Conservation (phyloP, 2,888 invertebrate genomes). For the Coremacera marginata region DNA sequence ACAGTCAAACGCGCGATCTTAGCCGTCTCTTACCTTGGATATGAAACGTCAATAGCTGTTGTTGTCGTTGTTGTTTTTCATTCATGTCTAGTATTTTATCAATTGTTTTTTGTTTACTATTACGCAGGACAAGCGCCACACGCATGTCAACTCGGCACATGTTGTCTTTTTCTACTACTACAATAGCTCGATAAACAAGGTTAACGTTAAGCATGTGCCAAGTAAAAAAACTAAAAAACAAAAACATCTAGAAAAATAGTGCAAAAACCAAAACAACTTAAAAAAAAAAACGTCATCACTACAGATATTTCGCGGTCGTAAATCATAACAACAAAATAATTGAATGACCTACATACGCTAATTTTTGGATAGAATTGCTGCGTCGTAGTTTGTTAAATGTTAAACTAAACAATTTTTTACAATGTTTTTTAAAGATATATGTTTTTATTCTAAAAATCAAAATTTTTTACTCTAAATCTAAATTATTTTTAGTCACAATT, state of each 20-base stretch:
- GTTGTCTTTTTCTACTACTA: conserved; percentile 18
- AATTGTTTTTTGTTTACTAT: conserved; percentile 12
- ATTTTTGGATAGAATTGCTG: background rate
- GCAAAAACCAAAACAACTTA: background rate
- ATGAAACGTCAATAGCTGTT: conserved; percentile 9
- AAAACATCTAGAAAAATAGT: background rate
- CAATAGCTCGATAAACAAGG: conserved; percentile 26
- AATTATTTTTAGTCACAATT: background rate
- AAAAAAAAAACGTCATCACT: background rate
- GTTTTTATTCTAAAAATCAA: too few relatives aligned
- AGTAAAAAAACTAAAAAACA: background rate
- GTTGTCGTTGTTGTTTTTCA: background rate
- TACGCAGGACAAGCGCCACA: conserved; percentile 25
- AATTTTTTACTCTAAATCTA: background rate
- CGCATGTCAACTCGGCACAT: conserved; percentile 1
- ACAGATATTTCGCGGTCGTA: conserved; percentile 38
- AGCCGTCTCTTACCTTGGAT: background rate
- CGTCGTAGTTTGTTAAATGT: conserved; percentile 6
- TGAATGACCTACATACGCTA: conserved; percentile 39
- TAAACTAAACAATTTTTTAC: background rate
- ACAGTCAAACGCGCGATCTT: background rate
- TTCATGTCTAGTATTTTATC: background rate
- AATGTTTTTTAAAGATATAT: background rate
- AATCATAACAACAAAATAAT: conserved; percentile 32
- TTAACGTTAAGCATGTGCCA: conserved; percentile 27